A percentile compares a stretch with the other conserved stretches of the same genome.
Conservation (phyloP, 2,797 vertebrate species). For the Buceros bicornis region DNA sequence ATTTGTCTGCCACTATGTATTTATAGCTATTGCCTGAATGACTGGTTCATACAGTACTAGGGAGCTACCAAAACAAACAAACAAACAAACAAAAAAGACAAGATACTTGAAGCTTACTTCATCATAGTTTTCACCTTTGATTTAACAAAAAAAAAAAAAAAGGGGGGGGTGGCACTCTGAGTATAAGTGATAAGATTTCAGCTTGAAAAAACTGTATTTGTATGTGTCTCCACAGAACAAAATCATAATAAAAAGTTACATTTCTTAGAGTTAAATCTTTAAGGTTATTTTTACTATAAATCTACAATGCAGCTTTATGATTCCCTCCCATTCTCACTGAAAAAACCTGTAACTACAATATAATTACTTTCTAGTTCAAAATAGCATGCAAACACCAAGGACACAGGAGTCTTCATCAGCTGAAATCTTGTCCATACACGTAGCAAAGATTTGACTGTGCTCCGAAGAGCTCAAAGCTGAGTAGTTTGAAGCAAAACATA, state of each 20-base stretch:
- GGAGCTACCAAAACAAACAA: neutral
- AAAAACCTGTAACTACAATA: neutral
- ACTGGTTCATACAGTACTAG: neutral
- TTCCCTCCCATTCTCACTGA: neutral
- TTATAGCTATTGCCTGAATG: conserved; percentile 29
- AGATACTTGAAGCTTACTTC: neutral
- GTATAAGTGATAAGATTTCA: neutral
- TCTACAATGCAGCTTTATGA: neutral
- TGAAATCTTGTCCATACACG: neutral
- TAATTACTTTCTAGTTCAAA: neutral
- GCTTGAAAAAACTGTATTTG: neutral
- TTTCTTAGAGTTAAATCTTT: neutral
- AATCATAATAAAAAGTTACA: neutral
- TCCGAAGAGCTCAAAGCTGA: neutral
- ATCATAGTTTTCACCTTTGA: neutral
- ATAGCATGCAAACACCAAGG: neutral
- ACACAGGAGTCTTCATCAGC: neutral
- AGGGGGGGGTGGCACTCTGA: neutral
- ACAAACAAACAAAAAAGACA: neutral
- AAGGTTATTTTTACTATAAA: neutral
- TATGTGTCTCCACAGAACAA: neutral
- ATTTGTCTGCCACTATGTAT: conserved; percentile 49
- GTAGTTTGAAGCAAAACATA: neutral
- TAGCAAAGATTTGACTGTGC: neutral
- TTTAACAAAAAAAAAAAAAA: neutral